Evolutionary conservation across 1,140 invertebrate species (phyloP), one percentile per base, ranked within the genome.

Genomic region (Zaprionus lachaisei): DNA sequence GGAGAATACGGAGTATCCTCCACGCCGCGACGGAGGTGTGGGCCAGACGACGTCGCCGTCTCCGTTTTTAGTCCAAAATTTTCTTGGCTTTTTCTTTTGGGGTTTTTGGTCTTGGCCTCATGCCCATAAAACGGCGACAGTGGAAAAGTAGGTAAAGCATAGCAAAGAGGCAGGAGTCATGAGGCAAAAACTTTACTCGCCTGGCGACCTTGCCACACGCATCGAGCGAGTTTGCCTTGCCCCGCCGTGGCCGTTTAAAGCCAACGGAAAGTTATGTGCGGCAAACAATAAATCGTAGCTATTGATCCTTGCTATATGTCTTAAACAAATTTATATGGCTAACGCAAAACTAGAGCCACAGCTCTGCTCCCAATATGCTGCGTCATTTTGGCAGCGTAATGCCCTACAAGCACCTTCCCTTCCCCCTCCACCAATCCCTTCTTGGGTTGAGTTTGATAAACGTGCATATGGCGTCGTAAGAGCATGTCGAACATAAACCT

Each of bases 401-500:
- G 37, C 34, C 5, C n/a, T 34, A 6, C 12, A 41, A 24, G 0
- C 15, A 7, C 41, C 12, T 12, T 7, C 5, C 3, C 5, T 15
- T 7, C 5, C 3, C 22, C n/a, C 11, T 5, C 17, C 12, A 14
- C 0, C 15, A 4, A 6, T n/a, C 15, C 38, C 2, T n/a, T n/a
- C 41, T 26, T 26, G 28, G 37, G 7, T 26, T 24, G 24, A 38
- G 63, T 81, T 79, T 87, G 81, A 87, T 84, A 87, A 81, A 87
- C 84, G 83, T 65, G 84, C 84, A 84, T 90, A 81, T 84, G 84
- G 81, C 84, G 80, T 80, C 84, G 80, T 73, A 82, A 85, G 79
- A 82, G 85, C 85, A 79, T 90, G 85, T 90, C 85, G 85, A 90
- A 90, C 85, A 90, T 90, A 90, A 90, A 90, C 81, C 81, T 80